Evolutionary conservation across 2,888 invertebrate genomes (phyloP), one percentile per base, ranked within the genome.

Genomic region (Cabera pusaria): DNA sequence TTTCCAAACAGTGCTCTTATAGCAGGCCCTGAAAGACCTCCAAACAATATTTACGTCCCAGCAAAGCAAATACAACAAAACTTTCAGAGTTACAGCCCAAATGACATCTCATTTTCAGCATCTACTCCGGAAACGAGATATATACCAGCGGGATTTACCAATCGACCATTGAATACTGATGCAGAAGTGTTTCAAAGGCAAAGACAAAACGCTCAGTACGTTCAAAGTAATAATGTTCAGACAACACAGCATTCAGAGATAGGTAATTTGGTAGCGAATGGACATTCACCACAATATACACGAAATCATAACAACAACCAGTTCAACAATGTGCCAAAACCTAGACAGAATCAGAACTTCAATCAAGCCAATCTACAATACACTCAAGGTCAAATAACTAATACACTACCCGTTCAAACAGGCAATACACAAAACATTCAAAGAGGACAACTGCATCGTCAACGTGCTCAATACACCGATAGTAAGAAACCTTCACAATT

Each of bases 61-160:
- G 56, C 76, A n/a, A 82, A 81, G 44, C 70, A 66, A 59, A 59
- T 65, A 11, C 71, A 72, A 42, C 74, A 69, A 50, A 66, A 64
- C 16, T 56, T 62, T 17, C 70, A 68, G 42, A 69, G 68, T 23
- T 41, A 44, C 27, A 66, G 62, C 46, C 50, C 55, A 14, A 64
- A 68, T 41, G 76, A 83, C 18, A 68, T 64, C 5, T 33, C 63
- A 6, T 76, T 67, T 49, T 69, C 77, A 32, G 77, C 77, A 2
- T 79, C 88, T 0, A 84, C 87, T 1, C 66, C 77, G n/a, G 71
- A 71, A 8, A 77, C 85, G 4, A 67, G 70, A 41, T 84, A 83
- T 39, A 42, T 76, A 22, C 74, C 80, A 18, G 57, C 67, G 1
- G 49, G 67, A 12, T 57, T 64, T 16, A 74, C 69, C 22, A 58